Evolutionary conservation across 2,888 invertebrate genomes (phyloP).

Genomic region (Caenorhabditis sulstoni): DNA sequence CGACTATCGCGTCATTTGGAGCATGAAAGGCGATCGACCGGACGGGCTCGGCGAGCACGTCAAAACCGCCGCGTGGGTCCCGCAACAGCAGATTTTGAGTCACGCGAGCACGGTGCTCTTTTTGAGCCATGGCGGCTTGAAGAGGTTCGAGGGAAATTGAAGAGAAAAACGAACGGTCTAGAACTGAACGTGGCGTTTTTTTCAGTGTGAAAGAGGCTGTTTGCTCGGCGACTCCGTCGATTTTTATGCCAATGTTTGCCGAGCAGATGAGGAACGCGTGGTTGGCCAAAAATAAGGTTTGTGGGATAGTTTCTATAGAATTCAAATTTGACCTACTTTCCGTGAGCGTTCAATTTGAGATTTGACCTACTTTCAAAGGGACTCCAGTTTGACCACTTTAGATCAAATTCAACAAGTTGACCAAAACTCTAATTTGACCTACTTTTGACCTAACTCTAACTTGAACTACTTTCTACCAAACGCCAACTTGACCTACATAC

Average conservation of each 20-base stretch:
- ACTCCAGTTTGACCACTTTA: no score
- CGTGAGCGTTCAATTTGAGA: no score
- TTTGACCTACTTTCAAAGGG: no score
- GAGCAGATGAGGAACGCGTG: conserved; percentile 62
- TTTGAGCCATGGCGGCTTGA: conserved; percentile 59
- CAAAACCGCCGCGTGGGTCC: conserved; percentile 49
- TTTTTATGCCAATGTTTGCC: conserved; percentile 63
- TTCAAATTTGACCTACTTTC: background rate
- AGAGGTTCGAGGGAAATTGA: conserved; percentile 45
- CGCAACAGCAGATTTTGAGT: conserved; percentile 48
- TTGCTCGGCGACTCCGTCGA: conserved; percentile 50
- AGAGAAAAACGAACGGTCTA: no score
- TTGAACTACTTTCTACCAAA: background rate
- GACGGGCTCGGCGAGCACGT: conserved; percentile 30
- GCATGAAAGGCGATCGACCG: conserved; percentile 51
- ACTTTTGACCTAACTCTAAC: background rate
- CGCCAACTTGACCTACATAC: no score
- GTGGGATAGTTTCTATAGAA: background rate
- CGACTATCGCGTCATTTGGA: conserved; percentile 50
- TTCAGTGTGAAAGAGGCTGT: conserved; percentile 60
- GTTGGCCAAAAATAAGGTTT: conserved; percentile 52
- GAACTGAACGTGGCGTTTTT: no score
- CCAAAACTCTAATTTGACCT: background rate
- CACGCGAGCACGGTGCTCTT: conserved; percentile 53
- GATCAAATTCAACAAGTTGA: no score